Evolutionary conservation across 2,888 invertebrate species (phyloP), one percentile per base, ranked within the genome.

Genomic region (Drosophila robusta): DNA sequence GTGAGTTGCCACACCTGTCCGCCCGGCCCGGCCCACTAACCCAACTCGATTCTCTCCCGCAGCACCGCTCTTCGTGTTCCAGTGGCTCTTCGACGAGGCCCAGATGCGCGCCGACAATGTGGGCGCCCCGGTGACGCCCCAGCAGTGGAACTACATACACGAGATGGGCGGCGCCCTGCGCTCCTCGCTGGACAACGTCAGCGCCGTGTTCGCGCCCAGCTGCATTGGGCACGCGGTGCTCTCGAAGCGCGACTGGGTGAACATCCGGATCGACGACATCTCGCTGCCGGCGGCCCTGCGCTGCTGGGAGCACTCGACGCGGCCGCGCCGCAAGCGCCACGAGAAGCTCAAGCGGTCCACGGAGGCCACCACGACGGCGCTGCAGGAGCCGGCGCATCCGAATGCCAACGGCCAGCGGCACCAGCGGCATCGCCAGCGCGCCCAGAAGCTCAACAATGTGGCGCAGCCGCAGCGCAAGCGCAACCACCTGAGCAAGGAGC

Each of bases 21-120:
- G 9, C 3, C 3, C 8, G 3, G 2, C 9, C 29, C 0, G 29
- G 9, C 3, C 29, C 8, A 11, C 39, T 58, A 90, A 91, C 42
- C 34, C 5, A 2, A 12, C 5, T 34, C 5, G 32, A 3, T 2
- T 92, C 95, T 44, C 18, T 8, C 12, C 60, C 62, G 0, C 65
- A 92, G 98, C 97, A 52, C 97, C 98, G 0, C 93, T 98, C 26
- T 98, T 98, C 91, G 96, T 98, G 24, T 97, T 98, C 91, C 98
- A 98, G 94, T 98, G 98, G 95, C 93, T 98, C 51, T 98, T 98
- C 91, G 98, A 98, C 91, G 98, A 98, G 90, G 98, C 98, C 3
- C 98, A 98, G 93, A 95, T 98, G 94, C 95, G 96, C 32, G 97
- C 97, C 0, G 97, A 98, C 91, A 98, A 98, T 85, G 97, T 98